Evolutionary conservation across 92 coral and sea anemone genomes (phyloP).

Genomic region (Zoanthus sansibaricus): DNA sequence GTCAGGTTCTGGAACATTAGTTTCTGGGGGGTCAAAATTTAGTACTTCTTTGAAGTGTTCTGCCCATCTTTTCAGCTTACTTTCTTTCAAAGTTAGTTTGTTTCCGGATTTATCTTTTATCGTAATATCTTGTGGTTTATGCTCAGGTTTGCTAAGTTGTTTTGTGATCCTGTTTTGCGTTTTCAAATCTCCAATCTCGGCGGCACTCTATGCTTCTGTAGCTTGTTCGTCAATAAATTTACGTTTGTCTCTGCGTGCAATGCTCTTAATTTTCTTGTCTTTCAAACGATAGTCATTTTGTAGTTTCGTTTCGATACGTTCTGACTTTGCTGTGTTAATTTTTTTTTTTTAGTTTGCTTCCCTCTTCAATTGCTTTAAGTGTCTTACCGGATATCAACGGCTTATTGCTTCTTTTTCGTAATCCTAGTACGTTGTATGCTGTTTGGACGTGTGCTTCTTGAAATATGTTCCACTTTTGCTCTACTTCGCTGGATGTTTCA

Average conservation of each 20-base stretch:
- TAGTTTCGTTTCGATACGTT: not conserved
- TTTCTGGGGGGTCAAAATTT: too few species aligned
- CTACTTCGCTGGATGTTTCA: not conserved
- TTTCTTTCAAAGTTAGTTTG: not conserved
- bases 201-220: not conserved
- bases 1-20: too few species aligned
- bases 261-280: not conserved
- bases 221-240: not conserved
- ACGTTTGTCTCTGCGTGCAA: conserved; percentile 5
- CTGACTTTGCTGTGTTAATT: not conserved
- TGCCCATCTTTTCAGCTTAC: too few species aligned
- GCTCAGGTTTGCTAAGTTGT: conserved; percentile 6
- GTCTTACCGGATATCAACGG: conserved; percentile 11
- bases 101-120: conserved; percentile 1
- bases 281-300: not conserved
- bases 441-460: not conserved
- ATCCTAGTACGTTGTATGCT: not conserved
- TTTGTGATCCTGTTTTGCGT: not conserved
- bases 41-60: too few species aligned
- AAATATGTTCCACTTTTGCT: not conserved
- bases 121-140: not conserved
- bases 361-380: not conserved
- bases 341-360: not conserved
- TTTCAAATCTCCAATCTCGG: not conserved
- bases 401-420: not conserved